A percentile compares a stretch with the other conserved stretches of the same genome.
These are phyloP conservation scores for Julus scandinavius DNA, from an alignment of 2,888 invertebrate species.

Conservation along the genomic window DNA sequence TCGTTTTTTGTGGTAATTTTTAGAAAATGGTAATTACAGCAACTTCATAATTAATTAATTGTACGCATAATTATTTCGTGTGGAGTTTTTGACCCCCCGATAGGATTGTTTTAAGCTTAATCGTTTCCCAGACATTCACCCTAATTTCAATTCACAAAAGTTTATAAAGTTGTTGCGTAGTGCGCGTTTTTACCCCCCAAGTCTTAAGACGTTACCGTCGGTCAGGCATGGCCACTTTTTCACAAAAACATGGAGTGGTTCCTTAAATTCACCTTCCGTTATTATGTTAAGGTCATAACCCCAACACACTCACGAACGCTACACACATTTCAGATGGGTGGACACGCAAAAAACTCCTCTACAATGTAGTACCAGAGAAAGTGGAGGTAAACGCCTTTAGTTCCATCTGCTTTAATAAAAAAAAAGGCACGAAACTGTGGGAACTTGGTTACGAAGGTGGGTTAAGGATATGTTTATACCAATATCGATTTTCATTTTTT, in stretches of 20 bases:
- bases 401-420: background rate
- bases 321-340: background rate
- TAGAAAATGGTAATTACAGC: background rate
- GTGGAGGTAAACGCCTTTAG: background rate
- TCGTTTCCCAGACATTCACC: background rate
- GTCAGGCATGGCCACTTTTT: background rate
- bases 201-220: background rate
- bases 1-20: background rate
- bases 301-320: background rate
- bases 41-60: background rate
- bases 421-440: background rate
- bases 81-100: conserved; percentile 18
- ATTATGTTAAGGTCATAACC: conserved; percentile 34
- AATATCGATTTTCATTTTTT: conserved; percentile 3
- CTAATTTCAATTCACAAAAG: background rate
- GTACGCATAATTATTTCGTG: background rate
- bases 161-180: background rate
- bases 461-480: background rate
- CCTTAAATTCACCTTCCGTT: background rate
- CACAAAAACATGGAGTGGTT: background rate
- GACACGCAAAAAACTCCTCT: background rate
- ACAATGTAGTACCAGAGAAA: background rate
- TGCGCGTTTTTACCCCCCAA: background rate
- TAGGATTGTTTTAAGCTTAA: background rate
- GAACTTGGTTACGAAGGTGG: background rate